Conservation (phyloP, 2,888 invertebrate species). For the Thelaira solivaga region DNA sequence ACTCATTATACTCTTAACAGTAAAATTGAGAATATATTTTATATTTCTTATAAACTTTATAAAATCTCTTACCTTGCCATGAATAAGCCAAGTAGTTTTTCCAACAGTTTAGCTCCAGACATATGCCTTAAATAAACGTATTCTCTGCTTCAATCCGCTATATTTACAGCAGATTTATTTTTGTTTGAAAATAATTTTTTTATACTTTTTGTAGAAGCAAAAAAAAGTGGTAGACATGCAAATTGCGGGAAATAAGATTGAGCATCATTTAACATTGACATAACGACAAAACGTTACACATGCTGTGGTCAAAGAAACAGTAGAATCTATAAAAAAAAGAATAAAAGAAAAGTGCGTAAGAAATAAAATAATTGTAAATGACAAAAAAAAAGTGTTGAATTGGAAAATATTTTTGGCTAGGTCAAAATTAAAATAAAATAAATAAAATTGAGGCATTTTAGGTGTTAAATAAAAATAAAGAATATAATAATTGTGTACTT, state of each 20-base stretch:
- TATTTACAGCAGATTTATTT: constrained; percentile 51
- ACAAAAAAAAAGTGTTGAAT: background rate
- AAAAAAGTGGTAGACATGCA: constrained; percentile 38
- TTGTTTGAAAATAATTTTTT: constrained; percentile 53
- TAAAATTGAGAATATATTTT: background rate
- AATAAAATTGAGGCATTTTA: constrained; percentile 18
- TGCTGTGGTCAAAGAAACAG: constrained; percentile 34
- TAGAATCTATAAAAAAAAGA: constrained; percentile 32
- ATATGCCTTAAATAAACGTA: constrained; percentile 59
- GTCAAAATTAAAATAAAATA: constrained; percentile 5
- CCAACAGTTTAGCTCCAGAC: constrained; percentile 62
- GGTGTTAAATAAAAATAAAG: constrained; percentile 11
- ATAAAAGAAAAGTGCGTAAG: constrained; percentile 48
- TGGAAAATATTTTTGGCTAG: background rate
- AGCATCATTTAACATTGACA: constrained; percentile 55
- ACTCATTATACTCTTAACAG: constrained; percentile 10
- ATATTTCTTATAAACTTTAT: background rate
- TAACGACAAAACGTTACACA: constrained; percentile 21
- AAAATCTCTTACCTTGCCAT: constrained; percentile 42
- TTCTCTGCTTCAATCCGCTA: constrained; percentile 56
- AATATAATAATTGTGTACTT: too few species aligned
- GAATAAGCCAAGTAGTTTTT: constrained; percentile 26
- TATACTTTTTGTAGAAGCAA: constrained; percentile 36
- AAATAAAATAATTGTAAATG: background rate
- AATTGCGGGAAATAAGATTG: constrained; percentile 55